Base-by-base conservation (phyloP, 2,888 invertebrate genomes). In the Catonia carolina region DNA sequence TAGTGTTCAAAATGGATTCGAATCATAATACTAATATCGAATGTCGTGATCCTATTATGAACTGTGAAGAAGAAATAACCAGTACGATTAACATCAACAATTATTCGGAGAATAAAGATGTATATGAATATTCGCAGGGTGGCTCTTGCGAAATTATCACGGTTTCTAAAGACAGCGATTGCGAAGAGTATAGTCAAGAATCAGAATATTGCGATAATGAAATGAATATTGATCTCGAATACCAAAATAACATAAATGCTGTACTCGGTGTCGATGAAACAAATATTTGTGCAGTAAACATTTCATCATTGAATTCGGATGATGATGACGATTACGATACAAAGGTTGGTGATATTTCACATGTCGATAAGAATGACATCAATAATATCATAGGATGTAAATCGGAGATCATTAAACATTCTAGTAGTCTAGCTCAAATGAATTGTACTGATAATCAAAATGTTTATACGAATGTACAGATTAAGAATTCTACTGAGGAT, bases 121-220 rank as follows among this genome's bases (percentile, higher is more conserved):
- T 56, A 12, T 42, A 50, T 15, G 58, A 58, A 17, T 45, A 45
- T 45, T 49, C 54, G 12, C 42, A 41, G 15, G 58, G 50, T 15
- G 54, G 54, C 8, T 54, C 58, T 5, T 56, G 51, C 51, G 58
- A 51, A 51, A 58, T 58, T 12, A 58, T 58, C 22, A 58, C 58
- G 7, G 54, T 58, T 54, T 37, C 47, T 1, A 58, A 53, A 45
- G 54, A 58, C 50, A 58, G 53, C 41, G 58, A 58, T 27, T 49
- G 50, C 17, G 58, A 58, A 22, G 54, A 50, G 42, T n/a, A n/a
- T n/a, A 58, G 58, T 51, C 54, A 54, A 36, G 58, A 58, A 49
- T 58, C 58, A 27, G 27, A 27, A 27, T 27, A 4, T 8, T 27
- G 4, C 35, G 22, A 33, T 7, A 22, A 45, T 51, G 56, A 23